Evolutionary conservation across 92 coral and sea anemone genomes (phyloP), one percentile per base, ranked within the genome.

Genomic region (Porites cylindrica): DNA sequence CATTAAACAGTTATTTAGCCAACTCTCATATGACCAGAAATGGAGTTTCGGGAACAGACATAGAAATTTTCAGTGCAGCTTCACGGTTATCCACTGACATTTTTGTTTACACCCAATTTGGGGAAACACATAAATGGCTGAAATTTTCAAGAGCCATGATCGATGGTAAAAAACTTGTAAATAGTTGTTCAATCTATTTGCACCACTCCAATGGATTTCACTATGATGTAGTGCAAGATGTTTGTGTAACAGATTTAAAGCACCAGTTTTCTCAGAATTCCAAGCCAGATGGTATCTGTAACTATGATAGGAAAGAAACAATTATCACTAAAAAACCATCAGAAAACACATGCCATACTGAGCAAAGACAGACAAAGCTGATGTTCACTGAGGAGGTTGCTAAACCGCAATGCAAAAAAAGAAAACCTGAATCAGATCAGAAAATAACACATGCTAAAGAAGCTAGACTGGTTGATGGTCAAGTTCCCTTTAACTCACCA

Each of bases 201-300:
- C 82, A 93, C 51, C 77, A 93, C 76, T 76, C 96, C 13, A 73
- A 73, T 76, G 91, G 93, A 80, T 76, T 85, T 29, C 96, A 88
- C 82, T 91, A 88, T 88, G 96, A 94, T 89, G 89, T 91, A 83
- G 96, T 94, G 5, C 85, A 85, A 6, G 89, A 91, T 91, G 73
- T 68, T 29, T 47, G 32, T 66, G 66, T 76, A 65, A 80, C 83
- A 38, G 76, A 89, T 68, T 70, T 89, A 74, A 82, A 89, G 32
- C 47, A 89, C 65, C 24, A 23, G 24, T 23, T 23, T 23, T 23
- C 24, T 23, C 24, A 23, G 24, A 23, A 23, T 23, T 23, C 24
- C 24, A 23, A 23, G 24, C 67, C 92, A 65, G 53, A 10, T 56
- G 92, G 92, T 66, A 62, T 82, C 58, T 89, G 77, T 76, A 77